A percentile compares a stretch with the other conserved stretches of the same genome.
phyloP scores from a whole-genome alignment of 2,888 invertebrate genomes.

The Scaptomyza caliginosa region DNA sequence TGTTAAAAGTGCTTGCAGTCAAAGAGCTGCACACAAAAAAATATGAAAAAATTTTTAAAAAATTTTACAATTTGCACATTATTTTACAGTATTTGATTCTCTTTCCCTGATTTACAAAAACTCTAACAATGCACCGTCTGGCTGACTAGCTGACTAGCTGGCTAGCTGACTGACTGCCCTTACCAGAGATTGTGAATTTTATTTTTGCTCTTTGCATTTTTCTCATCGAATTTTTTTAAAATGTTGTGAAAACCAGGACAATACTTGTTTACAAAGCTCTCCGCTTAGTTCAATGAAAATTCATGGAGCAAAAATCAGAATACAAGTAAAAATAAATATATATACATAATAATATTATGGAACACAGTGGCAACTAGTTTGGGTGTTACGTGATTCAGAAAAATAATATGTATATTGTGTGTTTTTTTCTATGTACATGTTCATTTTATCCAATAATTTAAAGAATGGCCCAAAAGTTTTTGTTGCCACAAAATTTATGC shows the following conservation, averaged over 20 bases:
- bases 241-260: constrained; percentile 41
- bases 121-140: constrained; percentile 27
- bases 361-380: constrained; percentile 2
- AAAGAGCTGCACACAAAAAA: constrained; percentile 11
- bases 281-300: constrained; percentile 35
- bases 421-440: constrained; percentile 1
- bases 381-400: background rate
- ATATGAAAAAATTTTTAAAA: no score
- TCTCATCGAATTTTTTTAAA: constrained; percentile 34
- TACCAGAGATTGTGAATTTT: constrained; percentile 23
- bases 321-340: constrained; percentile 10
- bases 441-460: constrained; percentile 51
- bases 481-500: constrained; percentile 52
- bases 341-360: constrained; percentile 19
- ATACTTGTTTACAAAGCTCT: constrained; percentile 57
- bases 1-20: constrained; percentile 45
- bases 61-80: constrained; percentile 49
- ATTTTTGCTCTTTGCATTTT: constrained; percentile 1
- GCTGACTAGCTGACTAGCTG: background rate
- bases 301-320: constrained; percentile 17
- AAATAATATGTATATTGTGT: background rate
- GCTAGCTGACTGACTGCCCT: constrained; percentile 26
- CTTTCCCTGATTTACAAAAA: constrained; percentile 34
- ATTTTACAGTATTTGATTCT: constrained; percentile 58
- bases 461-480: constrained; percentile 12